Evolutionary conservation across 2,797 vertebrate species (phyloP).

Genomic region (Oryzias dopingdopingensis): DNA sequence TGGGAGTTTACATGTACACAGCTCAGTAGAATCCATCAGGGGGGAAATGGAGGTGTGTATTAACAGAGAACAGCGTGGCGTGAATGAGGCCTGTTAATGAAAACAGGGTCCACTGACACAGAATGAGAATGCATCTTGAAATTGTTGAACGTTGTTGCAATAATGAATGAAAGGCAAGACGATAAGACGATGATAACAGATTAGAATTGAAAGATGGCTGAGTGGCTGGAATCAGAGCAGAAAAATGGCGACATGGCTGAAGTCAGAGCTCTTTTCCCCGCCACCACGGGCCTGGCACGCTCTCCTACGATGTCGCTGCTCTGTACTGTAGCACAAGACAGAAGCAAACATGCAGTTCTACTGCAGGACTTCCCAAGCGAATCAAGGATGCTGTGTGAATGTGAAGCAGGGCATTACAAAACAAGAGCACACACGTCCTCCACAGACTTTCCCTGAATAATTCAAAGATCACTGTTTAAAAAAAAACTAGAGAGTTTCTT

Average conservation of each 20-base stretch:
- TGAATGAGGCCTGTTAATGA: conserved; percentile 54
- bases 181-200: conserved; percentile 2
- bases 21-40: conserved; percentile 40
- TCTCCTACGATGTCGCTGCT: conserved; percentile 12
- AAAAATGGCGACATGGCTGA: conserved; percentile 13
- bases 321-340: conserved; percentile 8
- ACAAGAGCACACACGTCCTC: conserved; percentile 37
- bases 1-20: conserved; percentile 45
- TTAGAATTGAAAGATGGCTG: conserved; percentile 31
- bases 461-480: conserved; percentile 42
- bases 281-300: conserved; percentile 6
- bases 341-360: conserved; percentile 28
- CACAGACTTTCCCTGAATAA: conserved; percentile 59
- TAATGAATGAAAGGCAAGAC: conserved; percentile 32
- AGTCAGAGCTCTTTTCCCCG: conserved; percentile 1
- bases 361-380: conserved; percentile 28
- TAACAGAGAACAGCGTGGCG: conserved; percentile 40
- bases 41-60: conserved; percentile 33
- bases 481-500: conserved; percentile 17
- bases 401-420: conserved; percentile 44
- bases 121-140: conserved; percentile 35
- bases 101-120: conserved; percentile 34
- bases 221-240: conserved; percentile 20
- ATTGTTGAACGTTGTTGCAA: conserved; percentile 26
- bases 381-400: conserved; percentile 35